phyloP scores from a whole-genome alignment of 1,140 invertebrate genomes.

The Diorhabda sublineata region DNA sequence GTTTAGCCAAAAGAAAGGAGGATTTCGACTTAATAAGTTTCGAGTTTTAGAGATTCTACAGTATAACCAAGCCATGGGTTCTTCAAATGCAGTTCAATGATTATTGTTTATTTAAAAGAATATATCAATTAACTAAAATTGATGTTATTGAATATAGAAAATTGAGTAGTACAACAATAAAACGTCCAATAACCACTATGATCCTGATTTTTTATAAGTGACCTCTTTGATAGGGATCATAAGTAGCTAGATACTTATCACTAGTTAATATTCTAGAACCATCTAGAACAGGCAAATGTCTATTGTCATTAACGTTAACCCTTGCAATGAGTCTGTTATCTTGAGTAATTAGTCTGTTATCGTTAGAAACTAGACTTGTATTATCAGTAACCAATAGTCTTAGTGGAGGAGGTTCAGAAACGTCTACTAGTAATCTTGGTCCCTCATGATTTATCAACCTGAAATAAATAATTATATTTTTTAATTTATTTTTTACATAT shows the following conservation, averaged over 20 bases:
- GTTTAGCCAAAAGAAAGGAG: no score
- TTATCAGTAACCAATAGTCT: conserved; percentile 40
- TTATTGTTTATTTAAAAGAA: no score
- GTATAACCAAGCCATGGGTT: no score
- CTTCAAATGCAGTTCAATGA: no score
- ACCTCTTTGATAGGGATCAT: conserved; percentile 45
- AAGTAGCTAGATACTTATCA: conserved; percentile 45
- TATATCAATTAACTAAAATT: no score
- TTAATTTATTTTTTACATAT: no score
- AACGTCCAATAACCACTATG: no score
- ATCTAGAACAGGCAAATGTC: conserved; percentile 40
- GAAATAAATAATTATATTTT: background rate
- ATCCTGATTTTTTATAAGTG: conserved; percentile 35
- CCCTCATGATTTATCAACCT: conserved; percentile 28
- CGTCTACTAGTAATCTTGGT: conserved; percentile 31
- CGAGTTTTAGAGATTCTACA: no score
- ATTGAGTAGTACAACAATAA: no score
- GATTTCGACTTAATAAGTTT: no score
- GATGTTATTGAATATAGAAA: no score
- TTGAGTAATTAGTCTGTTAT: conserved; percentile 37
- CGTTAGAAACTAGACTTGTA: conserved; percentile 30
- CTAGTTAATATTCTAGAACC: conserved; percentile 37
- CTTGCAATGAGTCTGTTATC: conserved; percentile 38
- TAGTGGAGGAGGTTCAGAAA: conserved; percentile 32
- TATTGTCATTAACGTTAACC: conserved; percentile 34